Base-by-base conservation (phyloP, 2,113 vertebrate species). In the Anser brachyrhynchus region DNA sequence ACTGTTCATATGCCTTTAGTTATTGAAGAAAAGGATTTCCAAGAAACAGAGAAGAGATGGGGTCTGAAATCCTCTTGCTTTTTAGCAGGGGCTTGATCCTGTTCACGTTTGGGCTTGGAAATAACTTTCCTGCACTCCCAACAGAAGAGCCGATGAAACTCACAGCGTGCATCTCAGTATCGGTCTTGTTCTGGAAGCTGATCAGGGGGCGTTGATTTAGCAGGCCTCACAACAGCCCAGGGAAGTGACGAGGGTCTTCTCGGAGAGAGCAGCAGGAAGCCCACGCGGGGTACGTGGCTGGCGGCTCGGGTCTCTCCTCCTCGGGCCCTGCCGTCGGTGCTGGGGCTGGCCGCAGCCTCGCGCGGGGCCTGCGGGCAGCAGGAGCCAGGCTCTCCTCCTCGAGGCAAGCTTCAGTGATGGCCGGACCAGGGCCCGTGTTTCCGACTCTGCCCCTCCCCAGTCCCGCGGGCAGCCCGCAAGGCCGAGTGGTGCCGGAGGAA, bases 321-420 rank as follows among this genome's bases (percentile, higher is more conserved):
- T 71, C 33, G 41, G 12, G 14, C 69, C 1, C 3, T 1, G 49
- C 33, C 0, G 0, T 39, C 0, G 0, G 12, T 76, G 55, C 65
- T 6, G 18, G 39, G 15, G 26, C 49, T 54, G 35, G 22, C 73
- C 2, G 0, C 14, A 37, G 71, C 54, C 35, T 43, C 2, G 1
- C 4, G 0, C 0, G 4, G 57, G 43, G 25, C 6, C 7, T 22
- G 25, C 13, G 28, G 20, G 21, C 6, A 1, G 1, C 70, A 14
- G 20, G 9, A 54, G 21, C 8, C n/a, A 5, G 43, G 28, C 31
- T 46, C 33, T 57, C 9, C 37, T 55, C 18, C 35, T 58, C 4
- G 31, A 17, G 54, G 35, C 9, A 17, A n/a, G 43, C 10, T 3
- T 10, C 1, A 1, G 10, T 39, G 17, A 17, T 28, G 18, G 71